A percentile compares a stretch with the other conserved stretches of the same genome.
These are phyloP conservation scores for Sicus ferrugineus DNA, from an alignment of 2,888 invertebrate species.

Conservation along the genomic window DNA sequence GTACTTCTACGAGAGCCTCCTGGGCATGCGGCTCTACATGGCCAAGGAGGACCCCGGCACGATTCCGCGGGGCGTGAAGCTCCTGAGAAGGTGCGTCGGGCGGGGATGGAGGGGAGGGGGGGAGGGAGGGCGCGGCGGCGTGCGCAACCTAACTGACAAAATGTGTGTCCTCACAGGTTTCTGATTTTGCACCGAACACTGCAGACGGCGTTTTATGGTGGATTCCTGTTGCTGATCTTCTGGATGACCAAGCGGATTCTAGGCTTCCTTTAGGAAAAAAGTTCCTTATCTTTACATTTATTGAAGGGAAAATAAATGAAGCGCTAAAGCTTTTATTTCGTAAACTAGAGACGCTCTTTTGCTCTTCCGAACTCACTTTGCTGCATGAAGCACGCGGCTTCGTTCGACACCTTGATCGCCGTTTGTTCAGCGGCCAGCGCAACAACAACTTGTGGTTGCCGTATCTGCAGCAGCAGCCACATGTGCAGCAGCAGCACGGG, in stretches of 20 bases:
- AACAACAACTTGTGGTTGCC: conserved; percentile 34
- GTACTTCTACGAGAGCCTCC: conserved; percentile 67
- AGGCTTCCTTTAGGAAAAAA: not conserved
- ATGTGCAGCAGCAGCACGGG: conserved; percentile 33
- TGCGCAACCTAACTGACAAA: not conserved
- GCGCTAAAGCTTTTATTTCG: too few species aligned
- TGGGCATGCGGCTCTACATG: conserved; percentile 77
- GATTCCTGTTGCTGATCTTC: conserved; percentile 38
- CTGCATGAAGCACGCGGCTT: conserved; percentile 15
- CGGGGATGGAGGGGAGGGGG: conserved; percentile 68
- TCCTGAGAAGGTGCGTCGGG: conserved; percentile 68
- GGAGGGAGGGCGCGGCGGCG: not conserved
- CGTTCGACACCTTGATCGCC: conserved; percentile 2
- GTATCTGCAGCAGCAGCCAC: conserved; percentile 36
- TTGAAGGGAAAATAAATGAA: not conserved
- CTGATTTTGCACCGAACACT: conserved; percentile 50
- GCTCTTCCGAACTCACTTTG: conserved; percentile 16
- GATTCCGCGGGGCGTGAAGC: conserved; percentile 70
- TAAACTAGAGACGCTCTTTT: too few species aligned
- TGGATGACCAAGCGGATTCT: conserved; percentile 35
- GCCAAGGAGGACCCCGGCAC: conserved; percentile 79
- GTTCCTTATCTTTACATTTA: not conserved
- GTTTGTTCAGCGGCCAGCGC: not conserved
- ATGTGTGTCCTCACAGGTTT: conserved; percentile 44
- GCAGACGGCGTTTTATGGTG: conserved; percentile 45